These are phyloP conservation scores for Hoplodrina ambigua DNA, from an alignment of 2,888 invertebrate genomes.

Conservation along the genomic window DNA sequence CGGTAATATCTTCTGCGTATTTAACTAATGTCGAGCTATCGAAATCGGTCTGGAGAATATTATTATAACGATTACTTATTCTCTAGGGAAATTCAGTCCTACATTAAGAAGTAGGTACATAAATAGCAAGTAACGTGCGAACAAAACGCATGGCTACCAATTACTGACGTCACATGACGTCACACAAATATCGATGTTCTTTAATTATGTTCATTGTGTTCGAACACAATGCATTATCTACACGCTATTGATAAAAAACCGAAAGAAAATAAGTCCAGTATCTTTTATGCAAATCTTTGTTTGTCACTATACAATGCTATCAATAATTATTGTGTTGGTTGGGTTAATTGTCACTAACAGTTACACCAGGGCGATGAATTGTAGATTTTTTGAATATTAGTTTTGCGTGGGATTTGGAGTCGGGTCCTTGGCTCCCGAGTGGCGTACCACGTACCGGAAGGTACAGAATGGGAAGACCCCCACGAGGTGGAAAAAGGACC, in stretches of 20 bases:
- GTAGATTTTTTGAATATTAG: too few species aligned
- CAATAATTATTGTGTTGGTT: neutral
- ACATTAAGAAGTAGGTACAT: neutral
- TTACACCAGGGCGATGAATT: too few species aligned
- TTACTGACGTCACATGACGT: conserved; percentile 49
- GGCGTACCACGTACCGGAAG: too few species aligned
- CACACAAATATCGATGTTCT: conserved; percentile 36
- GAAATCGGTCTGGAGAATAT: too few species aligned
- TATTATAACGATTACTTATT: neutral
- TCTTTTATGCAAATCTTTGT: conserved; percentile 32
- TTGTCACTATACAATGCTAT: conserved; percentile 4
- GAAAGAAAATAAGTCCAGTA: conserved; percentile 29
- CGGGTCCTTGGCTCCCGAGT: too few species aligned
- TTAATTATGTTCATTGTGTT: conserved; percentile 54
- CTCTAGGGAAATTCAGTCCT: neutral
- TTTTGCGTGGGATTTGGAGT: too few species aligned
- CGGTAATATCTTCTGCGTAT: too few species aligned
- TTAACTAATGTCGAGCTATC: too few species aligned
- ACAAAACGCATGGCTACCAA: conserved; percentile 32
- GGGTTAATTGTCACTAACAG: neutral
- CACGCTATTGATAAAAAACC: conserved; percentile 47
- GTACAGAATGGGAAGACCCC: too few species aligned
- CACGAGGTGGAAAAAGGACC: too few species aligned
- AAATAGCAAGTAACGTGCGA: conserved; percentile 19
- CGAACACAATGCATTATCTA: conserved; percentile 51